A percentile compares a stretch with the other conserved stretches of the same genome.
These are phyloP conservation scores for Sipha maydis DNA, from an alignment of 2,888 invertebrate genomes.

Conservation along the genomic window DNA sequence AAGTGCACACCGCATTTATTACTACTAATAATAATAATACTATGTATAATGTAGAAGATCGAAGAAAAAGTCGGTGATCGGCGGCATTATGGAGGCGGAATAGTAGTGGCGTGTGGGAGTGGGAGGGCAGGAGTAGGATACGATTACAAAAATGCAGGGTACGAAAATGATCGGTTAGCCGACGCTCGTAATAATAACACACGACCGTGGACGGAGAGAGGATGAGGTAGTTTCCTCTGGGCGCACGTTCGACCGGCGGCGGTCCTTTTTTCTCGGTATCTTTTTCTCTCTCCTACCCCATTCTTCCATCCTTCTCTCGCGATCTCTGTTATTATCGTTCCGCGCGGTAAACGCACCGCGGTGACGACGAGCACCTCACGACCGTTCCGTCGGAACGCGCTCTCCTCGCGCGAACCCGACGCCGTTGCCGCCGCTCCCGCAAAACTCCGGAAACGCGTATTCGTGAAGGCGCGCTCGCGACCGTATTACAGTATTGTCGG, in stretches of 20 bases:
- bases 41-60: neutral
- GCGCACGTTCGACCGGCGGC: conserved; percentile 55
- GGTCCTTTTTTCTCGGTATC: too few relatives aligned
- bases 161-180: conserved; percentile 50
- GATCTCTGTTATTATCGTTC: conserved; percentile 35
- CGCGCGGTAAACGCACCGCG: neutral
- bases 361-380: conserved; percentile 1
- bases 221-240: neutral
- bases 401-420: neutral
- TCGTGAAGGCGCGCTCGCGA: neutral
- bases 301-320: neutral
- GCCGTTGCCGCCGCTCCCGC: neutral
- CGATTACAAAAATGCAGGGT: conserved; percentile 22
- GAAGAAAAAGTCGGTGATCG: neutral
- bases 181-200: conserved; percentile 19
- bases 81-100: neutral
- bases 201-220: neutral
- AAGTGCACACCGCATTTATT: too few relatives aligned
- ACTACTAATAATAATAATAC: too few relatives aligned
- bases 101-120: neutral
- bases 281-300: too few relatives aligned
- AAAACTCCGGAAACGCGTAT: conserved; percentile 5
- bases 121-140: neutral
- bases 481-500: conserved; percentile 4
- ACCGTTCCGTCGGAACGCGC: neutral